phyloP scores from a whole-genome alignment of 2,888 invertebrate genomes.

The Proisotoma minuta region DNA sequence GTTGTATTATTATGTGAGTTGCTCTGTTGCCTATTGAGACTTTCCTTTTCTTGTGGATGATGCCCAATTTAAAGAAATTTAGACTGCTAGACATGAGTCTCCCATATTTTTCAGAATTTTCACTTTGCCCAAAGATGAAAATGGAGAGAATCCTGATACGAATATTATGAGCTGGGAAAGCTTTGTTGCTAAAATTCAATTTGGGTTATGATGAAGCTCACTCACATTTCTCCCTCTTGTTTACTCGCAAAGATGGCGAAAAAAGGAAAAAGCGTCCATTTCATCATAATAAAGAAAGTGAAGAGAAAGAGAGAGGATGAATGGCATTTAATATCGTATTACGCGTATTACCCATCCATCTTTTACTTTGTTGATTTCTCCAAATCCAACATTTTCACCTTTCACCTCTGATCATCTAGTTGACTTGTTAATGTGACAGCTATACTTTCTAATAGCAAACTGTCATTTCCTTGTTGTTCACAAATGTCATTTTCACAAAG shows the following conservation, averaged over 20 bases:
- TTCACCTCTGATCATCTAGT: not conserved
- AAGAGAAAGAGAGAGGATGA: not conserved
- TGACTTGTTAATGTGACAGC: not conserved
- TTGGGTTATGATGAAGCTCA: too few relatives aligned
- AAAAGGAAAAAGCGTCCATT: too few relatives aligned
- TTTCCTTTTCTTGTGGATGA: not conserved
- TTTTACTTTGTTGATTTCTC: not conserved
- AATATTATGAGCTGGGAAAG: not conserved
- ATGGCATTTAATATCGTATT: constrained; percentile 1
- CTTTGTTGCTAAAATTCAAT: constrained; percentile 3
- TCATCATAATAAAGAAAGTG: too few relatives aligned
- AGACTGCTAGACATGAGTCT: not conserved
- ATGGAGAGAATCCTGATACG: not conserved
- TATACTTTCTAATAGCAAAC: not conserved
- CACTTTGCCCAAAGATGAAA: not conserved
- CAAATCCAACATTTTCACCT: not conserved
- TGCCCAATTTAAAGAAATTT: not conserved
- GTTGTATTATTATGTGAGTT: not conserved
- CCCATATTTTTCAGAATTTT: constrained; percentile 4
- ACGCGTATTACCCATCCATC: too few relatives aligned
- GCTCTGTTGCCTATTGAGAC: not conserved
- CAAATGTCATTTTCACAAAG: not conserved
- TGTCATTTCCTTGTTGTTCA: not conserved
- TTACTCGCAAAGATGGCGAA: too few relatives aligned
- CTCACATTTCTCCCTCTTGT: too few relatives aligned